Conservation (phyloP, 2,888 invertebrate species). For the Ochlodes sylvanus region DNA sequence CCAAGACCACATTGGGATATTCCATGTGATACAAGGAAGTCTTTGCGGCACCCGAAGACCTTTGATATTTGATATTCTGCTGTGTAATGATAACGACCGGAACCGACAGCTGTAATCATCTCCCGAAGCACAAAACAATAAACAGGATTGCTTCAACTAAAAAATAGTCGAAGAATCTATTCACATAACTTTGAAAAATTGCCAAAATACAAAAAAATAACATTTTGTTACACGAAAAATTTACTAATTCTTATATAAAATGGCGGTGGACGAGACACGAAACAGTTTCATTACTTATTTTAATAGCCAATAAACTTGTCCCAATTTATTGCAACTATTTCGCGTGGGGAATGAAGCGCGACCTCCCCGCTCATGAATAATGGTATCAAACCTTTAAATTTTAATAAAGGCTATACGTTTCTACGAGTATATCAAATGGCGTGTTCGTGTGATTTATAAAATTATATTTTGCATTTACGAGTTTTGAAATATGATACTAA, state of each 20-base stretch:
- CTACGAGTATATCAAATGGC: neutral
- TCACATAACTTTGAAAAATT: constrained; percentile 3
- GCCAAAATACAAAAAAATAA: neutral
- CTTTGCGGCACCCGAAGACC: too few relatives aligned
- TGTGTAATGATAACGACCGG: too few relatives aligned
- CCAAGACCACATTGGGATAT: too few relatives aligned
- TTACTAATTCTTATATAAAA: constrained; percentile 35
- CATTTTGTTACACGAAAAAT: constrained; percentile 23
- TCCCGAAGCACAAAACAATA: too few relatives aligned
- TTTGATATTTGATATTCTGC: too few relatives aligned
- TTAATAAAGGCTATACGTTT: constrained; percentile 66
- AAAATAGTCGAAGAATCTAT: constrained; percentile 4
- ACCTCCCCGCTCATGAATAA: constrained; percentile 71
- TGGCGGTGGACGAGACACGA: constrained; percentile 48
- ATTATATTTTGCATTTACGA: neutral
- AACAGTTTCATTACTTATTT: constrained; percentile 79
- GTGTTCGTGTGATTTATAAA: neutral
- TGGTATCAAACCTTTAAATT: constrained; percentile 70
- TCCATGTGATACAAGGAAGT: too few relatives aligned
- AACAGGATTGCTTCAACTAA: neutral
- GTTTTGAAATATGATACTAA: neutral
- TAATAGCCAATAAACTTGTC: constrained; percentile 80
- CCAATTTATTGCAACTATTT: constrained; percentile 77
- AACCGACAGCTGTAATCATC: too few relatives aligned
- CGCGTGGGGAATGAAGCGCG: constrained; percentile 74